These are phyloP conservation scores for Chironex yamaguchii DNA, from an alignment of 30 jellyfish, hydroid and myxozoan species.

Conservation along the genomic window DNA sequence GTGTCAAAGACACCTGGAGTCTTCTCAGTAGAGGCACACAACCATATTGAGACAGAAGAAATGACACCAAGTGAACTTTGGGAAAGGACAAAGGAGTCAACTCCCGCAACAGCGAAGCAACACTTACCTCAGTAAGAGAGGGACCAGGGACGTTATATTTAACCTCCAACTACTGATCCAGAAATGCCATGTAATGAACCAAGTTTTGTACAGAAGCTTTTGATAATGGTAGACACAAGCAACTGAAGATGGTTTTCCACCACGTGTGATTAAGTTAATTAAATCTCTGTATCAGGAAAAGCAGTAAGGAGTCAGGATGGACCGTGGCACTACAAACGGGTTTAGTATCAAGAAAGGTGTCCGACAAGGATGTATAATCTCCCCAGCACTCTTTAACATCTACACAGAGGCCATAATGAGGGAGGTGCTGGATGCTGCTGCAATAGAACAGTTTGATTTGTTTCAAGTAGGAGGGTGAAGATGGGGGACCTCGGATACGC, in stretches of 20 bases:
- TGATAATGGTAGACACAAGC: not conserved
- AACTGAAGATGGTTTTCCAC: too few species aligned
- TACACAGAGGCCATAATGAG: not conserved
- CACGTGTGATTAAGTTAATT: not conserved
- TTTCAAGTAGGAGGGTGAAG: not conserved
- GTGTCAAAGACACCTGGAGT: not conserved
- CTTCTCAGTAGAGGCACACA: not conserved
- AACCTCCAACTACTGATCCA: not conserved
- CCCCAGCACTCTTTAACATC: not conserved
- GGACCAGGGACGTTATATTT: not conserved
- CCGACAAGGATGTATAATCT: not conserved
- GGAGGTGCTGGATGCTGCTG: not conserved
- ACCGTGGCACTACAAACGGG: not conserved
- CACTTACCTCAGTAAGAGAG: not conserved
- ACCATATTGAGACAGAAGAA: not conserved
- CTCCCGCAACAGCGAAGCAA: not conserved
- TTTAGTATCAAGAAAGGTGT: not conserved
- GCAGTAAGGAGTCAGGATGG: not conserved
- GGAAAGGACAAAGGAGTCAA: not conserved
- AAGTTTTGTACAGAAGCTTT: not conserved
- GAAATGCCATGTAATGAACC: not conserved
- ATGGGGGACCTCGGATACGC: not conserved
- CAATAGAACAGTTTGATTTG: too few species aligned
- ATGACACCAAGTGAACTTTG: not conserved
- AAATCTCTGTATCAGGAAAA: not conserved